Evolutionary conservation across 2,113 vertebrate species (phyloP).

Genomic region (Hystrix brachyura): DNA sequence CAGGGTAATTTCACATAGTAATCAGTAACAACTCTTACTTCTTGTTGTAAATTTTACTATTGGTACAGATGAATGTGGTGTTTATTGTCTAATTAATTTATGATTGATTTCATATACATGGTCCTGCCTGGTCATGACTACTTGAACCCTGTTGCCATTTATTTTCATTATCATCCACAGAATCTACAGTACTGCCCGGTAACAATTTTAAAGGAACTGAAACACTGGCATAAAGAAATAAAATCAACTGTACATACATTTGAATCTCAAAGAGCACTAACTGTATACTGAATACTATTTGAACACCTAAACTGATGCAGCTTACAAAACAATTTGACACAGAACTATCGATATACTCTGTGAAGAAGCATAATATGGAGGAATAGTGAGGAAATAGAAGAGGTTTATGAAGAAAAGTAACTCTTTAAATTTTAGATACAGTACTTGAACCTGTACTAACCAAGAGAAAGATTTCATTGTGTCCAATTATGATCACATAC

Average conservation of each 20-base stretch:
- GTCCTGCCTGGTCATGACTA: not conserved
- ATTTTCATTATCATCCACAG: not conserved
- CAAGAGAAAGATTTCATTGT: not conserved
- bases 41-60: not conserved
- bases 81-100: not conserved
- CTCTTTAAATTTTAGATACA: not conserved
- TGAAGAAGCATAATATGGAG: not conserved
- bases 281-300: not conserved
- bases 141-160: not conserved
- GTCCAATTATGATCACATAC: constrained; percentile 7
- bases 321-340: not conserved
- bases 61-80: not conserved
- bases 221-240: not conserved
- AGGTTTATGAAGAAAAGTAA: not conserved
- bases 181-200: not conserved
- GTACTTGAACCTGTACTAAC: not conserved
- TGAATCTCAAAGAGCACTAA: not conserved
- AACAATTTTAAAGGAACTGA: not conserved
- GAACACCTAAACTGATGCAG: not conserved
- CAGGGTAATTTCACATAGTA: not conserved
- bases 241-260: constrained; percentile 2
- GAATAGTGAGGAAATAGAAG: not conserved
- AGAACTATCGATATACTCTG: not conserved
- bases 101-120: not conserved
- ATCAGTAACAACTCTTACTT: not conserved